Base-by-base conservation (phyloP, 2,797 vertebrate genomes). In the Loriculus beryllinus region DNA sequence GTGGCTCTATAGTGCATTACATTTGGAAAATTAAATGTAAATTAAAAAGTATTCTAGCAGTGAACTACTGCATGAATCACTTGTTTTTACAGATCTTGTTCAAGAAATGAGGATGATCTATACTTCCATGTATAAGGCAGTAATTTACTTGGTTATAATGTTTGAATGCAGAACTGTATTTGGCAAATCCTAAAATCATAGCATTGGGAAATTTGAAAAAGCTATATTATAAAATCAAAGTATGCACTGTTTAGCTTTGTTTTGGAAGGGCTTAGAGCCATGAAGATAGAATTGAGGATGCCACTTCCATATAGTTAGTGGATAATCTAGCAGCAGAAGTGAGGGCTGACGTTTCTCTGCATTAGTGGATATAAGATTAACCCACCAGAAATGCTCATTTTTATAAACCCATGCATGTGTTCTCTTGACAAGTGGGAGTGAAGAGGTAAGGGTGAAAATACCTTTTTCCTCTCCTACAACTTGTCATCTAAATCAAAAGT, bases 1-100 rank as follows among this genome's bases (percentile, higher is more conserved):
- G 69, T 87, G 84, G 91, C 90, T 94, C 56, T 54, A 9, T n/a
- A 78, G 88, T 79, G 59, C 80, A 79, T 87, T 48, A 82, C 91
- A 74, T 94, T 94, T 96, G 76, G 87, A 72, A 96, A 96, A 91
- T 88, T 79, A 86, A 92, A 96, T 93, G 92, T 83, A 91, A 87
- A 93, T 96, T 96, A 89, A 90, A 95, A 96, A 93, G 81, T 87
- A 42, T 54, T 87, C 47, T 75, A 81, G 84, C 76, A 88, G 31
- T 72, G 86, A 94, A 75, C n/a, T 65, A 51, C 79, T 11, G 6
- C 68, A 37, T 95, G 89, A 95, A 96, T 94, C 92, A 96, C 76
- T 72, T 87, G 67, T 91, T 93, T 94, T 85, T 94, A 92, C 85
- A 86, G 82, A 69, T 77, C 79, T 81, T 89, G 47, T 37, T 91